Evolutionary conservation across 2,113 vertebrate species (phyloP).

Genomic region (Alexandromys fortis): DNA sequence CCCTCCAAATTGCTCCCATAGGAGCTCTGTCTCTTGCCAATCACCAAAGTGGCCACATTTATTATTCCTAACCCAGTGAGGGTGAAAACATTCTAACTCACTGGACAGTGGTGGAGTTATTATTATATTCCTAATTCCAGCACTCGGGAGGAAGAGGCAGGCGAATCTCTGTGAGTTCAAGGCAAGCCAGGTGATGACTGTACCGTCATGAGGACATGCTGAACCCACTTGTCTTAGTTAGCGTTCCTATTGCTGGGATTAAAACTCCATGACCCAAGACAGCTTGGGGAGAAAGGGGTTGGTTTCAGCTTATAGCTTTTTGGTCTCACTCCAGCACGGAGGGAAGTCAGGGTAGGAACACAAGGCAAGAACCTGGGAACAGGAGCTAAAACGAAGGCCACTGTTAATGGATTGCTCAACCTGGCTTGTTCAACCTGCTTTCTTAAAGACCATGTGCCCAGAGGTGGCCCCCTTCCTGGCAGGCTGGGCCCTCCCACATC

Average conservation of each 20-base stretch:
- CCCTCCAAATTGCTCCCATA: background rate
- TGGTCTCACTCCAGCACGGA: background rate
- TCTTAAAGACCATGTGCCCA: background rate
- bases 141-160: background rate
- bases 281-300: background rate
- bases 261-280: background rate
- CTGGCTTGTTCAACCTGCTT: background rate
- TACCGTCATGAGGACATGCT: background rate
- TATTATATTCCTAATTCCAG: too few species aligned
- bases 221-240: background rate
- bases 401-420: background rate
- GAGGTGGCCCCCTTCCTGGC: background rate
- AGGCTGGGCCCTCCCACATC: background rate
- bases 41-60: background rate
- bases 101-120: too few species aligned
- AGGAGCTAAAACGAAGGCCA: background rate
- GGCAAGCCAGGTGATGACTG: background rate
- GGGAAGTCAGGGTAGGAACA: background rate
- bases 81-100: background rate
- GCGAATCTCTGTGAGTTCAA: background rate
- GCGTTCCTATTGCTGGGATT: background rate
- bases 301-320: background rate
- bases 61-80: background rate
- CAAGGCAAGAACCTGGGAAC: background rate
- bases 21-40: background rate